Conservation (phyloP, 2,888 invertebrate species). For the Schrankia costaestrigalis region DNA sequence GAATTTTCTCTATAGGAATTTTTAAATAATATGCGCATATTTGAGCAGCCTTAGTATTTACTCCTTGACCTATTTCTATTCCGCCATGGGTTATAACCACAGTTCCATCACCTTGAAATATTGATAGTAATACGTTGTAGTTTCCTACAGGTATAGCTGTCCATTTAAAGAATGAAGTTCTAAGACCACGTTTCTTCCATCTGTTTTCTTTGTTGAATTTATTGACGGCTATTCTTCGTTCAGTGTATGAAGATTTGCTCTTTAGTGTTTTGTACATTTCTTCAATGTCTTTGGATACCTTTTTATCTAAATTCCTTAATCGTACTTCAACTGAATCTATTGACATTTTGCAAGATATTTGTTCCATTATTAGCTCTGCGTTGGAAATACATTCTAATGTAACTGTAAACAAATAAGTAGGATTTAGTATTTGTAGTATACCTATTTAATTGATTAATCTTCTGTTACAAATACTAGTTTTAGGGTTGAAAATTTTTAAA, state of each 20-base stretch:
- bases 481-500: too few species aligned
- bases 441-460: too few species aligned
- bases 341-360: constrained; percentile 72
- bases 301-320: constrained; percentile 70
- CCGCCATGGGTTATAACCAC: constrained; percentile 84
- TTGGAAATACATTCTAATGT: constrained; percentile 77
- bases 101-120: constrained; percentile 84
- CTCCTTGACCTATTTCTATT: constrained; percentile 87
- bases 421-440: too few species aligned
- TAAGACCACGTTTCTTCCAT: constrained; percentile 85
- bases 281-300: constrained; percentile 35
- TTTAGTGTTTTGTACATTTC: constrained; percentile 77
- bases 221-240: constrained; percentile 66
- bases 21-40: constrained; percentile 48
- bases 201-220: constrained; percentile 82
- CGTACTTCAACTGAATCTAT: constrained; percentile 81
- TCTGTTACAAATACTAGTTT: too few species aligned
- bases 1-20: constrained; percentile 22
- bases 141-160: constrained; percentile 46
- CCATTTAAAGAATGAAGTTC: constrained; percentile 82
- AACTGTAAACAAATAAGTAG: constrained; percentile 46
- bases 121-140: constrained; percentile 75
- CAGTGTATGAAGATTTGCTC: constrained; percentile 71
- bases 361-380: constrained; percentile 83
- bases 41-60: constrained; percentile 88